phyloP scores from a whole-genome alignment of 2,797 vertebrate genomes.

The Setipinna tenuifilis region DNA sequence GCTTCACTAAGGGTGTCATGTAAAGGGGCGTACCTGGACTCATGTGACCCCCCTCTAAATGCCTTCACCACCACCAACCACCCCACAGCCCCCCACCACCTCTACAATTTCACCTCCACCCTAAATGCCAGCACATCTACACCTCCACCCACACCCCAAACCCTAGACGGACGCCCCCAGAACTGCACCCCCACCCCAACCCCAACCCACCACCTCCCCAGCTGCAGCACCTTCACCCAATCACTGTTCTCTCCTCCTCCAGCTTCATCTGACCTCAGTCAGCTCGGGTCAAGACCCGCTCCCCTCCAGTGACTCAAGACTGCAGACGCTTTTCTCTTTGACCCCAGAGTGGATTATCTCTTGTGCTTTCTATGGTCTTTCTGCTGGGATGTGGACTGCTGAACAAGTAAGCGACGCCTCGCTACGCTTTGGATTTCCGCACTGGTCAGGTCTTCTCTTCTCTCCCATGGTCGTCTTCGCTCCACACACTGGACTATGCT shows the following conservation, averaged over 20 bases:
- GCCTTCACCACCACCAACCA: background rate
- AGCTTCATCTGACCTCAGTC: background rate
- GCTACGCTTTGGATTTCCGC: background rate
- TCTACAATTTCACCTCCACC: background rate
- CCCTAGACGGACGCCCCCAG: too few relatives aligned
- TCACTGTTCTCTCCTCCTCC: background rate
- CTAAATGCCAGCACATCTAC: too few relatives aligned
- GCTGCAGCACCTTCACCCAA: background rate
- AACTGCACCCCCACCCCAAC: background rate
- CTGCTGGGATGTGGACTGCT: slow-evolving; percentile 26
- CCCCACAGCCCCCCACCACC: background rate
- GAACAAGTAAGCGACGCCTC: background rate
- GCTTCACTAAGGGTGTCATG: too few relatives aligned
- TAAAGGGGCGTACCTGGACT: background rate
- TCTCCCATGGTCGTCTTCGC: too few relatives aligned
- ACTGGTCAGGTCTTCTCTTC: background rate
- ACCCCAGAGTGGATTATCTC: slow-evolving; percentile 15
- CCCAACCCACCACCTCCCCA: background rate
- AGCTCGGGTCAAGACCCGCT: background rate
- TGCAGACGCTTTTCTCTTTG: background rate
- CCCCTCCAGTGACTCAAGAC: slow-evolving; percentile 5
- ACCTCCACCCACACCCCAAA: too few relatives aligned
- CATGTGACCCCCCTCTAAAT: background rate
- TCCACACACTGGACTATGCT: slow-evolving; percentile 26
- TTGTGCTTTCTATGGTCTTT: slow-evolving; percentile 7